phyloP scores from a whole-genome alignment of 2,797 vertebrate genomes.

The Vireo griseus region DNA sequence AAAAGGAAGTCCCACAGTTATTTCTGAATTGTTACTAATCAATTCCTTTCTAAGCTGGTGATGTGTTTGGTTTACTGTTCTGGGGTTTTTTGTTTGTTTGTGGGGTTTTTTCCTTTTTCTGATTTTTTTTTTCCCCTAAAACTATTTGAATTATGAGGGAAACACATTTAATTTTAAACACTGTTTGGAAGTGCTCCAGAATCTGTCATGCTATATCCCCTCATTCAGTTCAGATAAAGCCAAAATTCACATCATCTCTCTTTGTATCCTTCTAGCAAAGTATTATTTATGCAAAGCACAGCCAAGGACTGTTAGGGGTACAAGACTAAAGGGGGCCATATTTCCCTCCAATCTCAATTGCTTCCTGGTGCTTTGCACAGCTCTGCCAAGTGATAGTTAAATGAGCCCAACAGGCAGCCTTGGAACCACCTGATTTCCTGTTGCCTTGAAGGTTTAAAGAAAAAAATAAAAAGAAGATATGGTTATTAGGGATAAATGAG shows the following conservation, averaged over 20 bases:
- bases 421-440: neutral
- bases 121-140: neutral
- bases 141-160: neutral
- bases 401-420: neutral
- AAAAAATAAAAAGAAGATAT: neutral
- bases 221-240: neutral
- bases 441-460: neutral
- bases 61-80: neutral
- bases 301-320: neutral
- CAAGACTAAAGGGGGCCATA: neutral
- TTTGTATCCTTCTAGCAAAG: neutral
- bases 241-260: neutral
- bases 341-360: slow-evolving; percentile 4
- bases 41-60: neutral
- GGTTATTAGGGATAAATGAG: neutral
- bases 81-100: neutral
- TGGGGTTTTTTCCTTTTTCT: fast-evolving
- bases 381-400: neutral
- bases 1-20: neutral
- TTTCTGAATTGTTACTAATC: neutral
- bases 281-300: neutral
- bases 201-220: neutral
- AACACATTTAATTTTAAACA: neutral
- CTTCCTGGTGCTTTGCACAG: neutral
- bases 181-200: neutral